Evolutionary conservation across 2,888 invertebrate species (phyloP).

Genomic region (Drosophila anceps): DNA sequence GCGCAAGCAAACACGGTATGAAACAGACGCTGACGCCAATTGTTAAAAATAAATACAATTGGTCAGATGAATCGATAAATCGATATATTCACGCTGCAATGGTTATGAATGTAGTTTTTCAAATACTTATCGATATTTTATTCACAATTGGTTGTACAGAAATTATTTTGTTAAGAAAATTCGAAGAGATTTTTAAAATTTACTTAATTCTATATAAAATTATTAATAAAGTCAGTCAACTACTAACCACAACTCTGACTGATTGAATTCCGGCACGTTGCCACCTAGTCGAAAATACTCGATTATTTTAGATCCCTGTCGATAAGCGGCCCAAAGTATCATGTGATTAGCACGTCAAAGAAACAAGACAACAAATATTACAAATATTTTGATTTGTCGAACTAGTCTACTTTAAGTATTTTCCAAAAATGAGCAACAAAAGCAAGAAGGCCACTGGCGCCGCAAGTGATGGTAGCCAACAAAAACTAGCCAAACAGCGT

Average conservation of each 20-base stretch:
- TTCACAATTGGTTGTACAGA: not conserved
- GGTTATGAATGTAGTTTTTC: not conserved
- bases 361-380: slow-evolving; percentile 44
- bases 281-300: slow-evolving; percentile 25
- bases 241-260: not conserved
- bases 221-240: not conserved
- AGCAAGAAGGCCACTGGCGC: slow-evolving; percentile 49
- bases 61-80: slow-evolving; percentile 17
- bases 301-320: slow-evolving; percentile 20
- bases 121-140: slow-evolving; percentile 8
- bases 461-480: slow-evolving; percentile 38
- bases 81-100: slow-evolving; percentile 1
- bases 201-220: not conserved
- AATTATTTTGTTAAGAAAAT: not conserved
- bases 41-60: slow-evolving; percentile 76
- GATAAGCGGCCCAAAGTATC: slow-evolving; percentile 41
- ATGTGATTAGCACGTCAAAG: slow-evolving; percentile 68
- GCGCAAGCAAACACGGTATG: slow-evolving; percentile 41
- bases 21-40: slow-evolving; percentile 63
- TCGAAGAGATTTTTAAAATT: not conserved
- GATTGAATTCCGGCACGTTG: slow-evolving; percentile 12
- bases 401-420: slow-evolving; percentile 15
- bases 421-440: slow-evolving; percentile 58
- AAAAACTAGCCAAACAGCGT: slow-evolving; percentile 50
- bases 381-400: slow-evolving; percentile 15